phyloP scores from a whole-genome alignment of 2,797 vertebrate species.

The Megaceryle alcyon region DNA sequence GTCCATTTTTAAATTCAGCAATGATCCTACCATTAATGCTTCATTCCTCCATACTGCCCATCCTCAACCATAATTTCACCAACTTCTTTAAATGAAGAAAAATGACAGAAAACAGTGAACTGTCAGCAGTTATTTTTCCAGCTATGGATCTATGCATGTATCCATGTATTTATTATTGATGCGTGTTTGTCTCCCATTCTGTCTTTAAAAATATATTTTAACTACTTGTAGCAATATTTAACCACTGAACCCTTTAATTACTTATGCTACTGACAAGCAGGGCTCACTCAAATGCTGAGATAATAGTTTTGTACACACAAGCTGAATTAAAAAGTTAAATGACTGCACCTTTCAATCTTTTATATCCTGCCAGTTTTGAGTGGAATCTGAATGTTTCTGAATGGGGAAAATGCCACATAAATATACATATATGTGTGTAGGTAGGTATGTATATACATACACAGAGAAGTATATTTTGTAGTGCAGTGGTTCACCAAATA shows the following conservation, averaged over 20 bases:
- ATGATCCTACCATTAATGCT: neutral
- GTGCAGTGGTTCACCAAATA: neutral
- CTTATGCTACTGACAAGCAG: conserved; percentile 49
- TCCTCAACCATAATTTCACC: neutral
- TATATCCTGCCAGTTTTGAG: conserved; percentile 29
- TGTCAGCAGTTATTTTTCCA: conserved; percentile 42
- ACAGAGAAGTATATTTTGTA: neutral
- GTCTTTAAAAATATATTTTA: conserved; percentile 67
- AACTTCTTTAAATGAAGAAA: conserved; percentile 40
- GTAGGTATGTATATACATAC: neutral
- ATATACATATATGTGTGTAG: neutral
- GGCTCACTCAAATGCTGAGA: conserved; percentile 10
- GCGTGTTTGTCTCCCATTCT: conserved; percentile 37
- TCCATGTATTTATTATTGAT: conserved; percentile 57
- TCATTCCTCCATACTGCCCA: conserved; percentile 6
- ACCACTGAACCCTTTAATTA: conserved; percentile 72
- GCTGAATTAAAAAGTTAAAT: conserved; percentile 57
- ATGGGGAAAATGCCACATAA: neutral
- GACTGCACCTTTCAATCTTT: neutral
- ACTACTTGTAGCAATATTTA: conserved; percentile 70
- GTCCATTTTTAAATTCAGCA: conserved; percentile 5
- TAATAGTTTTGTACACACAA: conserved; percentile 24
- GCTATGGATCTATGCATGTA: neutral
- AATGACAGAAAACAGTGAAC: neutral
- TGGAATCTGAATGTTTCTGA: neutral